These are phyloP conservation scores for Pristionchus entomophagus DNA, from an alignment of 2,888 invertebrate genomes.

Conservation along the genomic window DNA sequence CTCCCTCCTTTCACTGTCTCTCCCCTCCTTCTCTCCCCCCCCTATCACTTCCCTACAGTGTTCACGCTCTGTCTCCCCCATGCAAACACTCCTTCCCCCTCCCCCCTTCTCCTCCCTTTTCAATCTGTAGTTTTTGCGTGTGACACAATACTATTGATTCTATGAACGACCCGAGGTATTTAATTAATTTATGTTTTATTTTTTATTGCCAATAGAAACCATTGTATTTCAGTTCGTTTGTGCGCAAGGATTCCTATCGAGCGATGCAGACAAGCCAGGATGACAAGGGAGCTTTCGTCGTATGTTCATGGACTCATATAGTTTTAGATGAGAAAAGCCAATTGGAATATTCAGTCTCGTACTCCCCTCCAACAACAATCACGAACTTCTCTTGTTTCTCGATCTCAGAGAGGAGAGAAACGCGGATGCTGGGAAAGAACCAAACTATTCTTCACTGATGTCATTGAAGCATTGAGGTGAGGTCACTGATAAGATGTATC, in stretches of 20 bases:
- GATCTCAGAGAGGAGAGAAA: conserved; percentile 50
- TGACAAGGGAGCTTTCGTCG: conserved; percentile 59
- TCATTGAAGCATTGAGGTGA: conserved; percentile 55
- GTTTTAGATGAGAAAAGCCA: too few species aligned
- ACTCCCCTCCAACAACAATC: conserved; percentile 55
- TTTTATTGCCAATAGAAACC: not conserved
- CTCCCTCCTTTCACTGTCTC: not conserved
- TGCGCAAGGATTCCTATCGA: conserved; percentile 72
- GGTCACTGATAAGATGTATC: not conserved
- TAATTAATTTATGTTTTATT: not conserved
- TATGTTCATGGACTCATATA: conserved; percentile 43
- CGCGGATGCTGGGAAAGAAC: conserved; percentile 56
- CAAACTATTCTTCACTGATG: conserved; percentile 50
- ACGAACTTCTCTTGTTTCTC: too few species aligned
- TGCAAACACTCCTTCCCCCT: conserved; percentile 4
- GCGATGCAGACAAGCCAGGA: conserved; percentile 73
- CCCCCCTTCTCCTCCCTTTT: not conserved
- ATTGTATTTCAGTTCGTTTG: conserved; percentile 67
- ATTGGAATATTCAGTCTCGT: conserved; percentile 35
- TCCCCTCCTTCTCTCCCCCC: not conserved
- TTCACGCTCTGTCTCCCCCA: not conserved
- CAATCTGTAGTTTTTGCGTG: not conserved
- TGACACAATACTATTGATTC: conserved; percentile 12
- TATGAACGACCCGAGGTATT: not conserved
- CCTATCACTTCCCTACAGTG: not conserved